Percentiles rank a stretch among this genome's conserved stretches.
These are phyloP conservation scores for Meghimatium bilineatum DNA, from an alignment of 2,888 invertebrate species.

Conservation along the genomic window DNA sequence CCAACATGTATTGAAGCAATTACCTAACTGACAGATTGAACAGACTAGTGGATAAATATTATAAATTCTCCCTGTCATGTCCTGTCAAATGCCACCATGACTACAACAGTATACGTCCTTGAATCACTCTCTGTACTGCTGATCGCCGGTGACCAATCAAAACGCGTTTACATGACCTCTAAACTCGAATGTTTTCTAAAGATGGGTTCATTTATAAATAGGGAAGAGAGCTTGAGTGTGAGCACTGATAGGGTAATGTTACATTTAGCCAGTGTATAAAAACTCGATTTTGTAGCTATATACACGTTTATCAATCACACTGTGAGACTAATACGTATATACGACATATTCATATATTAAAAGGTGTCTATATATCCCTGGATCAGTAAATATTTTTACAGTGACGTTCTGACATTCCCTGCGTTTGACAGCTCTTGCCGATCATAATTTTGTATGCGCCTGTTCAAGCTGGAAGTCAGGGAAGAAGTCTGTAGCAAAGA, in stretches of 20 bases:
- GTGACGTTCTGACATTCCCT: background rate
- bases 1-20: too few species aligned
- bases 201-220: background rate
- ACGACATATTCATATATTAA: background rate
- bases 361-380: background rate
- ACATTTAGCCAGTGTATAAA: background rate
- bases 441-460: constrained; percentile 9
- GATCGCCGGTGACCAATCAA: constrained; percentile 49
- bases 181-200: constrained; percentile 7
- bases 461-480: background rate
- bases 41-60: too few species aligned
- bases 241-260: background rate
- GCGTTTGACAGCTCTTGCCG: background rate
- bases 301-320: background rate
- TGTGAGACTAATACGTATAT: background rate
- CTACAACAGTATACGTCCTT: constrained; percentile 30
- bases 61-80: background rate
- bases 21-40: too few species aligned
- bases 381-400: background rate
- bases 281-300: background rate
- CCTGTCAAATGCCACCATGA: background rate
- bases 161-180: constrained; percentile 40
- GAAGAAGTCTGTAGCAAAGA: background rate
- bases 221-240: background rate
- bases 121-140: constrained; percentile 43